Conservation (phyloP, 2,888 invertebrate species). For the Phytoseiulus persimilis region DNA sequence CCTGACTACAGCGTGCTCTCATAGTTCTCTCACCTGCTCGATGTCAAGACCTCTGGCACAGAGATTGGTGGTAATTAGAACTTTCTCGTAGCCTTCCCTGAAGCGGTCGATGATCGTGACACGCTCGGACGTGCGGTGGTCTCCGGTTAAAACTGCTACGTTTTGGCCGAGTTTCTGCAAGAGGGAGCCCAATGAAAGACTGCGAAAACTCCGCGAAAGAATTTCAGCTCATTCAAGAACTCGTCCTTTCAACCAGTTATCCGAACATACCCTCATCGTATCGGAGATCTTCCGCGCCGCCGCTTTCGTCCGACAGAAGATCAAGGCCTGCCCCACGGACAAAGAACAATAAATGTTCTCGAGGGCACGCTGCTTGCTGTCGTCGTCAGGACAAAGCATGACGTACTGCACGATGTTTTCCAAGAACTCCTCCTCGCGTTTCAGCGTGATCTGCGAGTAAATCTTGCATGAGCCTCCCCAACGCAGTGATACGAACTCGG, state of each 20-base stretch:
- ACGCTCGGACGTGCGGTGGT: slow-evolving; percentile 83
- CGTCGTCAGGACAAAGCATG: slow-evolving; percentile 71
- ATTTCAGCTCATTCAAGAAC: neutral
- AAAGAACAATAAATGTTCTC: slow-evolving; percentile 92
- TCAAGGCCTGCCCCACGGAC: slow-evolving; percentile 93
- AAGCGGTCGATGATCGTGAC: slow-evolving; percentile 82
- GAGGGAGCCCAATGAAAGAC: neutral
- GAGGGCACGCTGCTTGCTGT: slow-evolving; percentile 85
- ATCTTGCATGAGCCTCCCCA: too few relatives aligned
- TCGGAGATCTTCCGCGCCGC: slow-evolving; percentile 42
- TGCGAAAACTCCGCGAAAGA: neutral
- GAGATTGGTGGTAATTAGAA: slow-evolving; percentile 68
- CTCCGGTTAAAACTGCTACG: slow-evolving; percentile 84
- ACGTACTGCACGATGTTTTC: slow-evolving; percentile 96
- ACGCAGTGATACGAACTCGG: neutral
- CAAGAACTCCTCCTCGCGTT: slow-evolving; percentile 84
- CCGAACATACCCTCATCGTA: slow-evolving; percentile 47
- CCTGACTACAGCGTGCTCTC: too few relatives aligned
- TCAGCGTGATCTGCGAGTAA: slow-evolving; percentile 45
- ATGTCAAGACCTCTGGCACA: slow-evolving; percentile 70
- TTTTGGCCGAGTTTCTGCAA: slow-evolving; percentile 63
- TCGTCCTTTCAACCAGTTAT: neutral
- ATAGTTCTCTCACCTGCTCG: slow-evolving; percentile 58
- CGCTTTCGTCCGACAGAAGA: slow-evolving; percentile 63
- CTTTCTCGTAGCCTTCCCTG: slow-evolving; percentile 80